These are phyloP conservation scores for Calliopsis andreniformis DNA, from an alignment of 1,140 invertebrate genomes.

Conservation along the genomic window DNA sequence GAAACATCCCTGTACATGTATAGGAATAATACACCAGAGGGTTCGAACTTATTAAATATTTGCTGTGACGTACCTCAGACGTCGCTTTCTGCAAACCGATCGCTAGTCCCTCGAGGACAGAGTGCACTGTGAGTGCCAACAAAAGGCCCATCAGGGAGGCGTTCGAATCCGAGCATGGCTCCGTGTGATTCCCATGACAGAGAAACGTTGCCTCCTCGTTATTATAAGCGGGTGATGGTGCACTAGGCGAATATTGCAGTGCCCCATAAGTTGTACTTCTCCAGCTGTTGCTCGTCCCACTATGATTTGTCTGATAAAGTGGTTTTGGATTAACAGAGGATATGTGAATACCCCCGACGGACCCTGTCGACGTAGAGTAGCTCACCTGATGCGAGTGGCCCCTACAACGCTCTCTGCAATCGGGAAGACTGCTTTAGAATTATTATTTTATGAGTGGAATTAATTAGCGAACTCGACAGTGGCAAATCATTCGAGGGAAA, in stretches of 20 bases:
- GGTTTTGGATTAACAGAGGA: slow-evolving; percentile 28
- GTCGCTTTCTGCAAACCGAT: slow-evolving; percentile 88
- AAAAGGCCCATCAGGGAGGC: slow-evolving; percentile 84
- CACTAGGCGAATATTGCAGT: neutral
- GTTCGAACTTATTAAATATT: neutral
- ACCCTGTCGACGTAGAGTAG: slow-evolving; percentile 15
- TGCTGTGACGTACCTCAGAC: slow-evolving; percentile 81
- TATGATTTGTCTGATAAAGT: slow-evolving; percentile 21
- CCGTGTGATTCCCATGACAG: slow-evolving; percentile 85
- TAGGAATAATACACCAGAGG: too few relatives aligned
- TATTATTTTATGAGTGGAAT: neutral
- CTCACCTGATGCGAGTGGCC: slow-evolving; percentile 34
- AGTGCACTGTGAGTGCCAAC: slow-evolving; percentile 88
- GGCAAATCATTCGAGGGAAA: too few relatives aligned
- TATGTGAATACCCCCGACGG: slow-evolving; percentile 6
- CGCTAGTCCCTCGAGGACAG: slow-evolving; percentile 90
- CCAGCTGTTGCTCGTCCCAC: neutral
- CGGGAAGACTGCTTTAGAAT: slow-evolving; percentile 12
- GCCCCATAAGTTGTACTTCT: slow-evolving; percentile 41
- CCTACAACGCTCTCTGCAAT: slow-evolving; percentile 43
- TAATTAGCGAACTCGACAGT: too few relatives aligned
- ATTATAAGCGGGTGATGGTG: slow-evolving; percentile 56
- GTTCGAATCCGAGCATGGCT: slow-evolving; percentile 82
- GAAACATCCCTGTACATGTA: too few relatives aligned
- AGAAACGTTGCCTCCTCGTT: slow-evolving; percentile 81